Evolutionary conservation across 2,113 vertebrate species (phyloP).

Genomic region (Sterrhoptilus dennistouni): DNA sequence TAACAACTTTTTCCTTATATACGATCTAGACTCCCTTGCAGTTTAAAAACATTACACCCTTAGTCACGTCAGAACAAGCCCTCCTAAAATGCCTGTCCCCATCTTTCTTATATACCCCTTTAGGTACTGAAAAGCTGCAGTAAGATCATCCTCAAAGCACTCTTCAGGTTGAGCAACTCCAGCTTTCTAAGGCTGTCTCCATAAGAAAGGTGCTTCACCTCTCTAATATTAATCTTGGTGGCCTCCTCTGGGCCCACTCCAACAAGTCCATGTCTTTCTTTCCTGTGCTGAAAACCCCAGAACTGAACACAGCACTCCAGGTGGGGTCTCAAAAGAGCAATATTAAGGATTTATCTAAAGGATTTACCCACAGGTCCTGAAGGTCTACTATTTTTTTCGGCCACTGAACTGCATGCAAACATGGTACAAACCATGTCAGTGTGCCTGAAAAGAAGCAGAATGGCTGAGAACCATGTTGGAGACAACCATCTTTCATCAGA

Average conservation of each 20-base stretch:
- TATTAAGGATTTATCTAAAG: background rate
- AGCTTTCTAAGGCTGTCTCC: background rate
- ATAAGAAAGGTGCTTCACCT: background rate
- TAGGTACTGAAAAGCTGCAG: background rate
- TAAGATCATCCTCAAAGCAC: background rate
- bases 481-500: background rate
- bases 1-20: background rate
- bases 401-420: background rate
- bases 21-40: background rate
- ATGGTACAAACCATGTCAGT: background rate
- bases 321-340: background rate
- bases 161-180: background rate
- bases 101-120: background rate
- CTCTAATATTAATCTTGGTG: background rate
- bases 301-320: background rate
- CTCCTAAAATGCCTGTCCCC: background rate
- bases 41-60: background rate
- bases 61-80: background rate
- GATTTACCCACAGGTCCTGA: background rate
- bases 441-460: background rate
- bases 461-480: background rate
- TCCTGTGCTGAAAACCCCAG: background rate
- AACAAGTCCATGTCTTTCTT: background rate
- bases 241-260: background rate
- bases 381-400: background rate